Evolutionary conservation across 2,113 vertebrate genomes (phyloP), one percentile per base, ranked within the genome.

Genomic region (Ageneiosus marmoratus): DNA sequence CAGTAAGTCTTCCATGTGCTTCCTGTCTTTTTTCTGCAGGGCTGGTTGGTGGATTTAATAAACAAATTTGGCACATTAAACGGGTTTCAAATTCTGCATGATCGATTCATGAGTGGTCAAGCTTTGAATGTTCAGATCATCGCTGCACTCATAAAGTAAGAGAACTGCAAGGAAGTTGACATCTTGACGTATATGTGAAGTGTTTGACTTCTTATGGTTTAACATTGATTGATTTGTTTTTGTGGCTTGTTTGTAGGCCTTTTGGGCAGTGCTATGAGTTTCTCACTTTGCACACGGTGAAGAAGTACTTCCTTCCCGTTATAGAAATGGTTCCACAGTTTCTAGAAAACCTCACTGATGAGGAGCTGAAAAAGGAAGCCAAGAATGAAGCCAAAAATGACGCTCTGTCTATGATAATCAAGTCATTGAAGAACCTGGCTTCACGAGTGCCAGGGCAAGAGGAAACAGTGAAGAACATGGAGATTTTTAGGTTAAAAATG

Each of bases 401-500:
- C 92, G 98, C 98, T 91, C 93, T 99, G 92, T 99, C 98, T 85
- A 99, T 99, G 98, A 99, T 99, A 95, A 99, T 99, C 94, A 99
- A 99, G 92, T 99, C 98, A 90, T 93, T 99, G 89, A 99, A 99
- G 93, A 99, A 97, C 90, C 95, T 99, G 95, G 98, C 98, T 88
- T 99, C 98, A 87, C 95, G 97, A 87, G 97, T 99, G 90, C 97
- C 98, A 84, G 98, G 98, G 86, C 98, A 99, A 93, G 98, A 99
- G 93, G 98, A 99, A 94, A 99, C 97, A 15, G 98, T 99, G 92
- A 99, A 99, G 94, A 99, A 98, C 90, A 97, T 99, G 97, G 98
- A 99, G 94, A 99, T 99, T 95, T 99, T 99, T 98, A 98, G 98
- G 87, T 96, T 99, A 96, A 99, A 99, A 98, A 99, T 99, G 98